phyloP scores from a whole-genome alignment of 2,113 vertebrate genomes.

The Pyxicephalus adspersus region DNA sequence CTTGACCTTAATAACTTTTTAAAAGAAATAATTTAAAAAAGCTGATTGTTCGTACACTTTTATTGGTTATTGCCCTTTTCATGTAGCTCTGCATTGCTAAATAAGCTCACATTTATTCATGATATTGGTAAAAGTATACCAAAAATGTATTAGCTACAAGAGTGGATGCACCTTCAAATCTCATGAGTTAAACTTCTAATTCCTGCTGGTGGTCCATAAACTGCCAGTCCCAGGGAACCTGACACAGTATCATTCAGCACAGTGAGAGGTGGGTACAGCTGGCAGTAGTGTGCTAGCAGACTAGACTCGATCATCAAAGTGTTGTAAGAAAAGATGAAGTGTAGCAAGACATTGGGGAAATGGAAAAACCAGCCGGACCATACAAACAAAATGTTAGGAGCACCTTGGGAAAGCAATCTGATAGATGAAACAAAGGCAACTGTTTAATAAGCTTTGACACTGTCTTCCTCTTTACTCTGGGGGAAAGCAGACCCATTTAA shows the following conservation, averaged over 20 bases:
- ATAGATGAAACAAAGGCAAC: constrained; percentile 34
- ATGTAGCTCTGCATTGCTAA: too few species aligned
- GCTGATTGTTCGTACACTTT: too few species aligned
- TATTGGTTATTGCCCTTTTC: too few species aligned
- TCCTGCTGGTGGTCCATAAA: constrained; percentile 49
- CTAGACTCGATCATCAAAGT: constrained; percentile 36
- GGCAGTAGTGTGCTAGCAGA: constrained; percentile 38
- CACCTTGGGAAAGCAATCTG: constrained; percentile 37
- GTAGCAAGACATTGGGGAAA: not conserved
- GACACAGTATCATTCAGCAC: constrained; percentile 39
- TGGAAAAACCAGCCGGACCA: constrained; percentile 4
- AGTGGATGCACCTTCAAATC: constrained; percentile 46
- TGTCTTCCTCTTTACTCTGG: constrained; percentile 22
- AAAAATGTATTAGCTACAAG: not conserved
- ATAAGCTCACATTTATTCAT: not conserved
- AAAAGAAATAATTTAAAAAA: too few species aligned
- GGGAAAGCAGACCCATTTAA: constrained; percentile 41
- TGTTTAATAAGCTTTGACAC: constrained; percentile 41
- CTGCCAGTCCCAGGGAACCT: constrained; percentile 33
- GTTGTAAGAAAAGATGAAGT: constrained; percentile 8
- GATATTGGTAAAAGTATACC: not conserved
- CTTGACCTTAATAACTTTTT: too few species aligned
- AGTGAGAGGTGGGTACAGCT: constrained; percentile 52
- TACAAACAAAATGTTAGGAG: constrained; percentile 20
- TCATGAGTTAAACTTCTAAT: not conserved